Conservation (phyloP, 1,140 invertebrate species). For the Watersipora subatra region DNA sequence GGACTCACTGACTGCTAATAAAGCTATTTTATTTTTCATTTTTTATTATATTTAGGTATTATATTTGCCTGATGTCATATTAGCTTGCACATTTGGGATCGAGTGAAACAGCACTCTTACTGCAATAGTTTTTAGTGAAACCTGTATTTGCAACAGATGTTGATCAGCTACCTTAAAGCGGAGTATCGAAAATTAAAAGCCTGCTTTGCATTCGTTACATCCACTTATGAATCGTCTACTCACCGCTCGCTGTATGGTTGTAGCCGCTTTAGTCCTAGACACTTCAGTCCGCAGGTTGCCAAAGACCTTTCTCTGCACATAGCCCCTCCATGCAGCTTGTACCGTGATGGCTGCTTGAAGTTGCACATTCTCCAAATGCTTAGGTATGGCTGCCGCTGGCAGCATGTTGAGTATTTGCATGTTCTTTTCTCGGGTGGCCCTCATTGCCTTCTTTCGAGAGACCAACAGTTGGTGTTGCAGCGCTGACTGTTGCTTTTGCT, state of each 20-base stretch:
- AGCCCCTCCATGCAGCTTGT: neutral
- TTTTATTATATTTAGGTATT: too few relatives aligned
- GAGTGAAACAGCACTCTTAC: too few relatives aligned
- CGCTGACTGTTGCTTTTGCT: conserved; percentile 20
- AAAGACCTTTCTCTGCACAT: neutral
- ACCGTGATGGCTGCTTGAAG: neutral
- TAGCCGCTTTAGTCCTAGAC: neutral
- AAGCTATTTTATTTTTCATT: too few relatives aligned
- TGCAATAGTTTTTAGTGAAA: too few relatives aligned
- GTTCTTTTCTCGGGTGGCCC: conserved; percentile 27
- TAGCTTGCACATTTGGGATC: too few relatives aligned
- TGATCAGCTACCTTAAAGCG: too few relatives aligned
- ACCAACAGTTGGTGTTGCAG: conserved; percentile 21
- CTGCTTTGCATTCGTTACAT: too few relatives aligned
- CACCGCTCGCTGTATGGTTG: neutral
- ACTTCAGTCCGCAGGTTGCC: neutral
- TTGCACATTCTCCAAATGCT: neutral
- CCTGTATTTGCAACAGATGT: too few relatives aligned
- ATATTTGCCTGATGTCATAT: too few relatives aligned
- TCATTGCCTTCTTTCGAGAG: conserved; percentile 25
- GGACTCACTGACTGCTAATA: too few relatives aligned
- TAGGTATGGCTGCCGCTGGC: conserved; percentile 20
- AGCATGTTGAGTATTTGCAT: conserved; percentile 31
- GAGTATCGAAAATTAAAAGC: too few relatives aligned
- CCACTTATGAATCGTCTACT: too few relatives aligned